phyloP scores from a whole-genome alignment of 2,888 invertebrate genomes.

The Apamea crenata region DNA sequence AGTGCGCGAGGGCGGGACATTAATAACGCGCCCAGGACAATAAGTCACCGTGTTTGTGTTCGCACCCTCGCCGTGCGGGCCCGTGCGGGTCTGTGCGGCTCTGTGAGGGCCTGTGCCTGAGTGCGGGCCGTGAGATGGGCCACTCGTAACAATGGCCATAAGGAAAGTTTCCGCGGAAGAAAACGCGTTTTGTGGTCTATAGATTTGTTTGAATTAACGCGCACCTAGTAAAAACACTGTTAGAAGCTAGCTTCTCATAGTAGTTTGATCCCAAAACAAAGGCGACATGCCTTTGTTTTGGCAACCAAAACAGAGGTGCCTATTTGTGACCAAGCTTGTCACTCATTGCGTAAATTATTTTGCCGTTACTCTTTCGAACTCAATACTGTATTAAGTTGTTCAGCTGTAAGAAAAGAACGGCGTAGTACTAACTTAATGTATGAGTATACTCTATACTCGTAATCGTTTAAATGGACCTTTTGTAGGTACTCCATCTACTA shows the following conservation, averaged over 20 bases:
- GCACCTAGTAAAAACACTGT: neutral
- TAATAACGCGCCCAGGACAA: slow-evolving; percentile 44
- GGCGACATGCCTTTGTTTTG: too few relatives aligned
- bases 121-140: neutral
- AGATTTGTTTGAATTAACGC: neutral
- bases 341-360: neutral
- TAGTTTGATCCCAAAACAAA: neutral
- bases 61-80: slow-evolving; percentile 5
- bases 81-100: neutral
- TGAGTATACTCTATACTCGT: neutral
- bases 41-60: slow-evolving; percentile 57
- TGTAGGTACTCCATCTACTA: neutral
- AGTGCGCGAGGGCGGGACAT: slow-evolving; percentile 34
- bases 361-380: neutral
- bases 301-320: neutral
- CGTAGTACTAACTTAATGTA: neutral
- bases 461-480: neutral
- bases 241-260: neutral
- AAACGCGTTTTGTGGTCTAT: neutral
- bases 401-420: neutral
- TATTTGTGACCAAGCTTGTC: neutral
- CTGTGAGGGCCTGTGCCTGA: neutral
- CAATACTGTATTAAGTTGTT: neutral
- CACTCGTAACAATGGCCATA: neutral
- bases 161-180: neutral